Base-by-base conservation (phyloP, 2,113 vertebrate genomes). In the Columba livia region DNA sequence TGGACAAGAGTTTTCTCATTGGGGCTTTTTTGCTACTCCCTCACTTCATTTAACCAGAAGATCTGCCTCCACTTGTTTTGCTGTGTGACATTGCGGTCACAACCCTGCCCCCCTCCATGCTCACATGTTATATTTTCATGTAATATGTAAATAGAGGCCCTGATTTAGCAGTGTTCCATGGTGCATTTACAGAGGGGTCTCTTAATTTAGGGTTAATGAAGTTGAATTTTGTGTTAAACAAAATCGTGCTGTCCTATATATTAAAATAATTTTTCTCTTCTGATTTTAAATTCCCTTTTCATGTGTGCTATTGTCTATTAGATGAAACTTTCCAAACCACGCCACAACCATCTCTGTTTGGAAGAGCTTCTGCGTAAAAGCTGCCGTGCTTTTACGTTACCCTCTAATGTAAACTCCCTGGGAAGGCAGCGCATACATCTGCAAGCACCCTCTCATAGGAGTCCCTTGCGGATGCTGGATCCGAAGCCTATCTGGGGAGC, bases 341-440 rank as follows among this genome's bases (percentile, higher is more conserved):
- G 38, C 11, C 15, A 7, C 60, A 72, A 51, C 58, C 48, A 24
- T 51, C 20, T 84, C 25, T 72, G 1, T 56, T 36, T 70, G 31
- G 36, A 70, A 54, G 51, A 87, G 51, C 47, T 91, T 64, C 50
- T 29, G 54, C 13, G 18, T 47, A 62, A 54, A 47, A 87, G 51
- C 47, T 91, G 69, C 50, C 32, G 25, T 58, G 34, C 34, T 70
- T 87, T 36, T 47, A 28, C 1, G 2, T 61, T 78, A 32, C n/a
- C 12, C 25, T 50, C 18, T 50, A 6, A 19, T 0, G 5, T 29
- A 26, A 83, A 17, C 17, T 80, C 31, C 47, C 51, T 47, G 64
- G 14, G 66, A 47, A 77, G 36, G 32, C 60, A 61, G 18, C 10
- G 0, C 2, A 20, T n/a, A 15, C 10, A 0, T 5, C 2, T 0